Conservation (phyloP, 2,113 vertebrate genomes). For the Chloebia gouldiae region DNA sequence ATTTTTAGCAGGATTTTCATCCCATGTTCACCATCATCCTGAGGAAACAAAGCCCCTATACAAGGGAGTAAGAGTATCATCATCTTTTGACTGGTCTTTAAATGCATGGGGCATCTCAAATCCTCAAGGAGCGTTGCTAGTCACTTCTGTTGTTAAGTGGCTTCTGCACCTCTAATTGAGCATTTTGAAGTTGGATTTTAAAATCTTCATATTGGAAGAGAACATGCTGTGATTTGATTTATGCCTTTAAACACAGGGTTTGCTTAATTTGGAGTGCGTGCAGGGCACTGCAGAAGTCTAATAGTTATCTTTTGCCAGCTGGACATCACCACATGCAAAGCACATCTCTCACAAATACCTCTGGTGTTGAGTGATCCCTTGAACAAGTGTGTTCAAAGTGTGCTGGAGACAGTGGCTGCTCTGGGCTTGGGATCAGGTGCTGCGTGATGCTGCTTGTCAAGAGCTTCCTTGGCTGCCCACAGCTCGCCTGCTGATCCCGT, state of each 20-base stretch:
- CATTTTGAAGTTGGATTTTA: background rate
- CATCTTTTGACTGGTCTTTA: background rate
- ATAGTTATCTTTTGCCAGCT: constrained; percentile 1
- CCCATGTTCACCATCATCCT: background rate
- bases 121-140: background rate
- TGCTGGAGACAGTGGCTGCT: background rate
- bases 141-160: background rate
- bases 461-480: background rate
- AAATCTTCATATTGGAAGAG: background rate
- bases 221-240: background rate
- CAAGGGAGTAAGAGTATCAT: background rate
- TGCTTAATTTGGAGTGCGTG: background rate
- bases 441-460: background rate
- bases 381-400: background rate
- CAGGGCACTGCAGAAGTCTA: background rate
- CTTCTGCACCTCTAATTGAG: background rate
- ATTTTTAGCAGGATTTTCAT: background rate
- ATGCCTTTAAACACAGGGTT: background rate
- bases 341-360: background rate
- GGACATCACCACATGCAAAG: background rate
- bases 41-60: background rate
- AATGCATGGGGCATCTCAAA: background rate
- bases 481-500: background rate
- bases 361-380: background rate
- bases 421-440: background rate